Evolutionary conservation across 2,888 invertebrate genomes (phyloP).

Genomic region (Deilephila porcellus): DNA sequence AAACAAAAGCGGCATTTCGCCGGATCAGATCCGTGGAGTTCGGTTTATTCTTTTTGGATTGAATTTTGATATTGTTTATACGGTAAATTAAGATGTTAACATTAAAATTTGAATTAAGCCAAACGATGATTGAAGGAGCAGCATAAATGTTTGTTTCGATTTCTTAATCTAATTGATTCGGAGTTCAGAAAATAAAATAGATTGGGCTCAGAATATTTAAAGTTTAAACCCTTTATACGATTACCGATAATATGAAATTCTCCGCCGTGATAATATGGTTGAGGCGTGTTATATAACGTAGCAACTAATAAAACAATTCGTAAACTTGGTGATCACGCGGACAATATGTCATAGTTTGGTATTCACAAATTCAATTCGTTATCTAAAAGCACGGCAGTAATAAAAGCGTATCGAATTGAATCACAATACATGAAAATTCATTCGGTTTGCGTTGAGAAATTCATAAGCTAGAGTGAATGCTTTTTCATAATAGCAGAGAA

Average conservation of each 20-base stretch:
- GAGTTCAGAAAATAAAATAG: too few relatives aligned
- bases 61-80: background rate
- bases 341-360: constrained; percentile 7
- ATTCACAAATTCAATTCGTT: background rate
- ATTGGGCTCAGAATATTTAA: too few relatives aligned
- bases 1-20: background rate
- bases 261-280: too few relatives aligned
- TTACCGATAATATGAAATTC: too few relatives aligned
- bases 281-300: background rate
- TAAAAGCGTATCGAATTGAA: background rate
- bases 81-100: background rate
- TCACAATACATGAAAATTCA: background rate
- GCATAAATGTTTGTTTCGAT: too few relatives aligned
- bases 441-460: background rate
- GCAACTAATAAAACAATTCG: background rate
- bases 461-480: background rate
- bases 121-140: too few relatives aligned
- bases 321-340: background rate
- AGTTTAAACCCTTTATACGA: too few relatives aligned
- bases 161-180: too few relatives aligned
- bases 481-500: background rate
- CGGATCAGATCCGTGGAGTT: background rate
- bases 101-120: too few relatives aligned
- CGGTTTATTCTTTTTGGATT: background rate
- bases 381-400: constrained; percentile 1